Base-by-base conservation (phyloP, 2,113 vertebrate genomes). In the Cnemophilus loriae region DNA sequence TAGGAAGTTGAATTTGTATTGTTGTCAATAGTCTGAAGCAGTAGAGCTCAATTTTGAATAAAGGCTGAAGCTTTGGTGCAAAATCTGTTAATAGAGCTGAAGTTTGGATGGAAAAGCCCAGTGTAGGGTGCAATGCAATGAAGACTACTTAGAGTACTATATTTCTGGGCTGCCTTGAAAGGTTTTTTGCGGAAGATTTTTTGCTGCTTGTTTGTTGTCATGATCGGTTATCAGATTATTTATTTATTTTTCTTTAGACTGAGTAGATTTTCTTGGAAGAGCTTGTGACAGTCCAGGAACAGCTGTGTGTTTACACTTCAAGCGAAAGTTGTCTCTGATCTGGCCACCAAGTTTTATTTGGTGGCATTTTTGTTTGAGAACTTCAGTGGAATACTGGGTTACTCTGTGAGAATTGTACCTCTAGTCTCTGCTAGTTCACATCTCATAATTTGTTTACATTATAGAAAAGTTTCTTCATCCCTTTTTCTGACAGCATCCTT, bases 231-330 rank as follows among this genome's bases (percentile, higher is more conserved):
- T 9, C 65, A 59, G 56, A 11, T 8, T n/a, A n/a, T n/a, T n/a
- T n/a, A n/a, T n/a, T 3, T 22, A 16, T 44, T n/a, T 33, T 9
- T 19, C 65, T 19, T 2, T 35, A 30, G 64, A 11, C 42, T 71
- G 56, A 71, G 67, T 44, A 53, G 79, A 46, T 92, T 91, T 96
- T 91, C 85, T 73, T 86, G 76, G 93, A 95, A 94, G 42, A 74
- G 30, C 87, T 79, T 1, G 11, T 90, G 89, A 55, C 55, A n/a
- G 3, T 49, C 67, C 41, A 30, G 81, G 91, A 89, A 79, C 21
- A 74, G 71, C 53, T 9, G 5, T 1, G 28, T 94, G 88, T 91
- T 93, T 86, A 77, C 52, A 6, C 16, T 83, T 55, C 47, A 6
- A 27, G 57, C 1, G 7, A 37, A 53, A 73, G 39, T 61, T 65